phyloP scores from a whole-genome alignment of 2,888 invertebrate species.

The Drosophila lutescens region DNA sequence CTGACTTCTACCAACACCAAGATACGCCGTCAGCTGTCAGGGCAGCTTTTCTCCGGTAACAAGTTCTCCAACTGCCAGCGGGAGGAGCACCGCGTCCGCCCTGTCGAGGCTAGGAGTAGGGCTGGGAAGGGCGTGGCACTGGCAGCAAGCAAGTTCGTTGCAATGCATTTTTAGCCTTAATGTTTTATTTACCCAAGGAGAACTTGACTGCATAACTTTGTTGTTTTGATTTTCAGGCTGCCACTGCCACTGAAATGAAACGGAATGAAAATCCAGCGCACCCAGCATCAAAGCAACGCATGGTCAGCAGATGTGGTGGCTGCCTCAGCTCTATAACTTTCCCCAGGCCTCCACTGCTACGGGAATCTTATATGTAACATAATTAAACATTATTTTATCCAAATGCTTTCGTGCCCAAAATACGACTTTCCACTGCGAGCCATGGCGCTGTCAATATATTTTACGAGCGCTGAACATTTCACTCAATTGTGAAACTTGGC shows the following conservation, averaged over 20 bases:
- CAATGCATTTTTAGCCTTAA: conserved; percentile 7
- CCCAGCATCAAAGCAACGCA: conserved; percentile 23
- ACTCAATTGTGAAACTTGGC: conserved; percentile 21
- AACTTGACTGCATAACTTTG: conserved; percentile 28
- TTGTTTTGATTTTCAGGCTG: conserved; percentile 27
- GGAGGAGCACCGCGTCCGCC: neutral
- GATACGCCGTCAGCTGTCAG: conserved; percentile 28
- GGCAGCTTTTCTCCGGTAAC: conserved; percentile 15
- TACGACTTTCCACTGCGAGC: conserved; percentile 24
- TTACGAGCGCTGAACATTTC: conserved; percentile 18
- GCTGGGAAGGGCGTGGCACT: neutral
- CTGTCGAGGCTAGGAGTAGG: neutral
- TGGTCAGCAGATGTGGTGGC: conserved; percentile 56
- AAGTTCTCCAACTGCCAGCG: conserved; percentile 28
- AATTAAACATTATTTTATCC: conserved; percentile 56
- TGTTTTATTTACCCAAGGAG: conserved; percentile 30
- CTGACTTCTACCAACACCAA: conserved; percentile 17
- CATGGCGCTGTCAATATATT: conserved; percentile 16
- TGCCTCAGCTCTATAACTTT: conserved; percentile 27
- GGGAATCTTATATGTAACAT: conserved; percentile 34
- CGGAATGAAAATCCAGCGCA: conserved; percentile 16
- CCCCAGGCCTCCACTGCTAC: conserved; percentile 6
- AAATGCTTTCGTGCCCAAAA: conserved; percentile 44
- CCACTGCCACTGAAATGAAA: conserved; percentile 23
- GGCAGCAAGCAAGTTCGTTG: neutral